Evolutionary conservation across 2,797 vertebrate species (phyloP), one percentile per base, ranked within the genome.

Genomic region (Xiphorhynchus erythropygius): DNA sequence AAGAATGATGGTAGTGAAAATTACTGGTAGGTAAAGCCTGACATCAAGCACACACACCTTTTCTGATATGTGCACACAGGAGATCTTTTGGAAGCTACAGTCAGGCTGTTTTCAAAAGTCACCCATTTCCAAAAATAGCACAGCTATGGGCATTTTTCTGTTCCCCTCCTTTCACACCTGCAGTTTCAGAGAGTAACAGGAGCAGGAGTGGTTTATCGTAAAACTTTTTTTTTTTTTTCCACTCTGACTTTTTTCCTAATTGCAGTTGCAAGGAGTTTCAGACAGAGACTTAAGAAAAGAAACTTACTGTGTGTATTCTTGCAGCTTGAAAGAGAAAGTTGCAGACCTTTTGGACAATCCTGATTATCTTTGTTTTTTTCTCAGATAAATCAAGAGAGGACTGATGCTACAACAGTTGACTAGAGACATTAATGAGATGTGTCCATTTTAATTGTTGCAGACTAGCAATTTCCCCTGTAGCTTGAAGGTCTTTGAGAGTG

Each of bases 361-460:
- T 41, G 16, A 87, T 80, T 52, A 41, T 28, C 25, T 76, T 42
- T 4, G 0, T 2, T 37, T 79, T 37, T 79, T 57, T 69, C 39
- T 14, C 16, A 67, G 60, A 80, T 41, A 89, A 83, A 77, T 77
- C 3, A 73, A 59, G 3, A 57, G 32, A 64, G 13, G 47, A 91
- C 13, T 68, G 49, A 74, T 80, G 41, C 13, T 53, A 80, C 22
- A 91, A 18, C 56, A 86, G n/a, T 24, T 83, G 78, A 77, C 78
- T 87, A 60, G 87, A 93, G 87, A 15, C 59, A 79, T 71, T 64
- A 75, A 87, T 55, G n/a, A 46, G 33, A 63, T 44, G 10, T 55
- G 46, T 68, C 56, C n/a, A 55, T 87, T 87, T 89, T 85, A 93
- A 94, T 91, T 68, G 35, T 62, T 92, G 78, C 59, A 83, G 68